Percentiles rank a stretch among this genome's conserved stretches.
Evolutionary conservation across 2,797 vertebrate species (phyloP).

Genomic region (Vireo griseus): DNA sequence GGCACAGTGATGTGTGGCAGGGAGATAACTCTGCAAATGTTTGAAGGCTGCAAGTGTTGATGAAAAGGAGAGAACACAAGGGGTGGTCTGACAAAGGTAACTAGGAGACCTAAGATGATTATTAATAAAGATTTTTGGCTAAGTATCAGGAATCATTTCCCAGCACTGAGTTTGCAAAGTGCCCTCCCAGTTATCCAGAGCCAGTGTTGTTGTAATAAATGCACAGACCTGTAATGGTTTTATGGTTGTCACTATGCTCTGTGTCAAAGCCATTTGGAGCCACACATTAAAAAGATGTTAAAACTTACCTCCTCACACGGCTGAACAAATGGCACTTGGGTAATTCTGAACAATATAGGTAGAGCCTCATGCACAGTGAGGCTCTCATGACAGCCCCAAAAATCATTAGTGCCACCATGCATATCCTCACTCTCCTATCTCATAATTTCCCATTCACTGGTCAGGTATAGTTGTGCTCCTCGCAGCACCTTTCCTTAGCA

Average conservation of each 20-base stretch:
- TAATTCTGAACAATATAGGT: neutral
- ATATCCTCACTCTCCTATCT: neutral
- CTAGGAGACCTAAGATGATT: neutral
- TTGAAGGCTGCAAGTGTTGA: slow-evolving; percentile 3
- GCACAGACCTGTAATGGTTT: neutral
- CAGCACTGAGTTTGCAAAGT: neutral
- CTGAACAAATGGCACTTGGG: neutral
- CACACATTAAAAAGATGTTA: neutral
- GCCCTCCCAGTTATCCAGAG: neutral
- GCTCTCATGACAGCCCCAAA: neutral
- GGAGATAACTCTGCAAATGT: neutral
- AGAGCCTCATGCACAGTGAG: neutral
- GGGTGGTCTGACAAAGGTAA: neutral
- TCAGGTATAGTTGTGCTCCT: neutral
- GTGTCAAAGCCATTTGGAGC: neutral
- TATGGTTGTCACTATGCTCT: neutral
- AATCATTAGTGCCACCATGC: neutral
- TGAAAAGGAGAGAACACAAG: neutral
- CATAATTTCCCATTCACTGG: neutral
- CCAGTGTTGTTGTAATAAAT: neutral
- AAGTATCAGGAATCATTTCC: neutral
- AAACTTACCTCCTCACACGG: neutral
- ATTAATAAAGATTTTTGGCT: neutral
- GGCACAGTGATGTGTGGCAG: neutral
- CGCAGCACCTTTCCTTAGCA: neutral